These are phyloP conservation scores for Alentia gelatinosa DNA, from an alignment of 2,888 invertebrate genomes.

Conservation along the genomic window DNA sequence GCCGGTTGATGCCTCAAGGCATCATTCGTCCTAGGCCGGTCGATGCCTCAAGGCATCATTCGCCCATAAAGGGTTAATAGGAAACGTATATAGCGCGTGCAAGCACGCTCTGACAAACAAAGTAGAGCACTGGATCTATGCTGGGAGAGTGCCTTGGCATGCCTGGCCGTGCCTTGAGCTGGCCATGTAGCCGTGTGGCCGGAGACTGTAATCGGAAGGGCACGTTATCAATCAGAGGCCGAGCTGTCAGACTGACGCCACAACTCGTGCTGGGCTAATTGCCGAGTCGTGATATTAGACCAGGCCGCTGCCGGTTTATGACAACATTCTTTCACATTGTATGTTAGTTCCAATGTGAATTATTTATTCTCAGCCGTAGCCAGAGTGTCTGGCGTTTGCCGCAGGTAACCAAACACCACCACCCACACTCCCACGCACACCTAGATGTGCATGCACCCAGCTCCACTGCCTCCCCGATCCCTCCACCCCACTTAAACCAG, in stretches of 20 bases:
- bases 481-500: neutral
- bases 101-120: too few relatives aligned
- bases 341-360: conserved; percentile 33
- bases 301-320: neutral
- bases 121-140: too few relatives aligned
- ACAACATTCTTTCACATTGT: conserved; percentile 49
- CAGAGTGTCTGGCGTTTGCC: conserved; percentile 6
- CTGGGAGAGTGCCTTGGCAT: too few relatives aligned
- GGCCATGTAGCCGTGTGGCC: too few relatives aligned
- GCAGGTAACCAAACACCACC: neutral
- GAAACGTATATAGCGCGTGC: too few relatives aligned
- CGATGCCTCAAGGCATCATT: too few relatives aligned
- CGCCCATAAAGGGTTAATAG: too few relatives aligned
- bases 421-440: neutral
- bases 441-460: neutral
- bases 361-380: neutral
- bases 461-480: neutral
- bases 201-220: too few relatives aligned
- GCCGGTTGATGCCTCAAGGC: too few relatives aligned
- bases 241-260: neutral
- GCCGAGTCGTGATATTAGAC: conserved; percentile 2
- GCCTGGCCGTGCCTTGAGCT: too few relatives aligned
- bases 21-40: too few relatives aligned
- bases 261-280: conserved; percentile 23
- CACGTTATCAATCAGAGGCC: neutral